phyloP scores from a whole-genome alignment of 2,797 vertebrate genomes.

The Myiotriccus ornatus region DNA sequence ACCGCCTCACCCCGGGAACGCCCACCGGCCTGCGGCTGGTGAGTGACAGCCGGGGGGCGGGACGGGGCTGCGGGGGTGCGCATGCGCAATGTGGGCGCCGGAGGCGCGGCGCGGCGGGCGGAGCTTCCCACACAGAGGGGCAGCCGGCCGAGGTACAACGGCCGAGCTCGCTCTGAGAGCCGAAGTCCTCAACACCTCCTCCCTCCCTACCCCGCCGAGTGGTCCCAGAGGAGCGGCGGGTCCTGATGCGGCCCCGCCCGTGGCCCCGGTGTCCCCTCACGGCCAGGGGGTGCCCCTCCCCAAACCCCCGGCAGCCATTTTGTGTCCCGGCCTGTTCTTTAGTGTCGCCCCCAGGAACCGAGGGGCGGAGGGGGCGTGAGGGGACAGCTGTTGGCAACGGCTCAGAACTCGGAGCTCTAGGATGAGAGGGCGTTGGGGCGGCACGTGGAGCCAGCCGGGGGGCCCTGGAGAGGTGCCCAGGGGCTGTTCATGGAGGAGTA shows the following conservation, averaged over 20 bases:
- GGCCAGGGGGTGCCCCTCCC: rapidly evolving
- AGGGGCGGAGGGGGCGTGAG: background rate
- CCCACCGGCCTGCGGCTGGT: background rate
- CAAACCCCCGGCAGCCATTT: background rate
- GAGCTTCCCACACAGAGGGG: too few relatives aligned
- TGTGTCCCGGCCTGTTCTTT: rapidly evolving
- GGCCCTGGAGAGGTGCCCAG: background rate
- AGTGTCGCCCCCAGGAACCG: rapidly evolving
- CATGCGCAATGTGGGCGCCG: rapidly evolving
- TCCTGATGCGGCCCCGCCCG: too few relatives aligned
- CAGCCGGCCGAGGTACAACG: too few relatives aligned
- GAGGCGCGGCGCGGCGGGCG: too few relatives aligned
- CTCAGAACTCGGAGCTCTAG: background rate
- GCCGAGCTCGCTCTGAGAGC: rapidly evolving
- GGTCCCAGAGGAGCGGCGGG: rapidly evolving
- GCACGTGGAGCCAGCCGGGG: background rate
- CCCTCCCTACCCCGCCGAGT: too few relatives aligned
- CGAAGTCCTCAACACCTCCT: rapidly evolving
- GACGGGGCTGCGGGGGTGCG: rapidly evolving
- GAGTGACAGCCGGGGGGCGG: rapidly evolving
- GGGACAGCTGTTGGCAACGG: rapidly evolving
- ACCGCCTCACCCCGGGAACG: background rate
- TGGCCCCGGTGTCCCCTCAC: rapidly evolving
- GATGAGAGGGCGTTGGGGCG: background rate
- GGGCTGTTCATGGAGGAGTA: background rate